Base-by-base conservation (phyloP, 2,888 invertebrate genomes). In the Cantharis lateralis region DNA sequence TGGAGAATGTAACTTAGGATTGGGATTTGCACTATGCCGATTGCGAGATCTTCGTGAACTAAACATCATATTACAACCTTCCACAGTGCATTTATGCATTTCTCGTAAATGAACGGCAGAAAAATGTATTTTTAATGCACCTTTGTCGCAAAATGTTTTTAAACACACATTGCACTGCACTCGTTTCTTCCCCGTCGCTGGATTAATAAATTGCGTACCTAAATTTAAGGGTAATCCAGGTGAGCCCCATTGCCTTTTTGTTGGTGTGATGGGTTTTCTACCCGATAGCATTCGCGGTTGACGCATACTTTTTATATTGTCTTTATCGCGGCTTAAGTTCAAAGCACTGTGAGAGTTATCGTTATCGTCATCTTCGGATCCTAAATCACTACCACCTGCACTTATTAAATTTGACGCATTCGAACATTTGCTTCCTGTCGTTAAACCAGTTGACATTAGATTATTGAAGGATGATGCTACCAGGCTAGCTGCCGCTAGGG, bases 61-160 rank as follows among this genome's bases (percentile, higher is more conserved):
- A 87, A 99, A 99, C 97, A 98, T 98, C 97, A 98, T 98, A 87
- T 96, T 98, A 89, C 99, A 99, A 0, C 98, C 98, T 87, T 97
- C 97, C 0, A 99, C 98, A 0, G 99, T 98, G 87, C 99, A 99
- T 89, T 97, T 97, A 89, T 99, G 99, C 99, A 99, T 99, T 90
- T 99, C 99, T 62, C 98, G 93, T 78, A 99, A 89, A 87, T 99
- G 99, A 10, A 99, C 99, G 0, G 99, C 99, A 71, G 98, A 98
- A 87, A 98, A 99, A 88, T 99, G 99, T 9, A 99, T 99, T 89
- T 99, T 99, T 20, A 99, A 91, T 0, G 99, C 99, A 79, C 99
- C 99, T 90, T 99, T 99, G 90, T 99, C 99, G 91, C 99, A 99
- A 90, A 99, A 99, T 15, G 99, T 99, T 90, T 99, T 99, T 79